Conservation (phyloP, 2,888 invertebrate species). For the Agriopis leucophaearia region DNA sequence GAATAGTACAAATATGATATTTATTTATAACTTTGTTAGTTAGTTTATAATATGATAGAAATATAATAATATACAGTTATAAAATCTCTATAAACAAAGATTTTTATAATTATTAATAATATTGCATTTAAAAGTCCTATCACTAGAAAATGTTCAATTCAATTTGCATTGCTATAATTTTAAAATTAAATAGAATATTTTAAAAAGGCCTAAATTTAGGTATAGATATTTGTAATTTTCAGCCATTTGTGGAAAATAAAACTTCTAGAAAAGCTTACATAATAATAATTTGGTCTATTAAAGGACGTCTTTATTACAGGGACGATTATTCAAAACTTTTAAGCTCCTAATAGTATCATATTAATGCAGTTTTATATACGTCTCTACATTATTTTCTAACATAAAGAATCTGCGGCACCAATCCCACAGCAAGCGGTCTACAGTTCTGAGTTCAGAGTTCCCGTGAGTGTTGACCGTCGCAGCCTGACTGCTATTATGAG, state of each 20-base stretch:
- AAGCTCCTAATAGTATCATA: slow-evolving; percentile 17
- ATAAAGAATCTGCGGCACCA: slow-evolving; percentile 9
- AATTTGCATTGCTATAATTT: slow-evolving; percentile 32
- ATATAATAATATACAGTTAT: slow-evolving; percentile 6
- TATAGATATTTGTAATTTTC: slow-evolving; percentile 8
- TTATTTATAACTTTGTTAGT: not conserved
- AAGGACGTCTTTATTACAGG: slow-evolving; percentile 27
- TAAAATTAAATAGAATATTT: slow-evolving; percentile 8
- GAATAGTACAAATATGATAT: not conserved
- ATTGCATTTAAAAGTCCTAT: not conserved
- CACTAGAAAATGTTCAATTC: slow-evolving; percentile 30
- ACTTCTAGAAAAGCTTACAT: slow-evolving; percentile 26
- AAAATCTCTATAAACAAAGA: not conserved
- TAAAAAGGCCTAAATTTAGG: slow-evolving; percentile 4
- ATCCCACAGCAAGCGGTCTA: not conserved
- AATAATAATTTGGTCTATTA: slow-evolving; percentile 21
- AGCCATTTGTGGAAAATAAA: slow-evolving; percentile 13
- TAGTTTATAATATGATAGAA: not conserved
- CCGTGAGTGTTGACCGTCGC: not conserved
- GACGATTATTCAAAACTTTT: slow-evolving; percentile 24
- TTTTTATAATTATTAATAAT: too few species aligned
- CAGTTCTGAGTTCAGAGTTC: not conserved
- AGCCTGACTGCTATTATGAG: too few species aligned
- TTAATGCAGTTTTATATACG: slow-evolving; percentile 7
- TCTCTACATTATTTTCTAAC: slow-evolving; percentile 2